Evolutionary conservation across 2,888 invertebrate genomes (phyloP), one percentile per base, ranked within the genome.

Genomic region (Caenorhabditis doughertyi): DNA sequence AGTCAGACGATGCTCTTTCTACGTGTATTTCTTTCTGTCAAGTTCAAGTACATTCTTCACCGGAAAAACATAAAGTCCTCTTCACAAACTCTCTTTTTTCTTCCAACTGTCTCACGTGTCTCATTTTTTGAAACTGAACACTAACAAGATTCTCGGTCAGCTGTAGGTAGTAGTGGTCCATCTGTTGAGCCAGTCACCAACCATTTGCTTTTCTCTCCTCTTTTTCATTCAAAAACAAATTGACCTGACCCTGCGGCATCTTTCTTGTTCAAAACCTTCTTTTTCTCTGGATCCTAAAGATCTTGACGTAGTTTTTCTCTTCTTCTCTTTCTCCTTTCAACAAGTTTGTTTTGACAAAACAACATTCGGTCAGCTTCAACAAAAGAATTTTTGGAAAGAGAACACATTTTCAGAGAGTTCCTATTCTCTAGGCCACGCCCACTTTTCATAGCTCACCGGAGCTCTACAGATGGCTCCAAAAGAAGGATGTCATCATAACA

Each of bases 281-380:
- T 18, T 42, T 18, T 35, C 18, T 49, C 53, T 53, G n/a, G 16
- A 47, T 60, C 47, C 13, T n/a, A n/a, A 39, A 18, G 21, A 44
- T 44, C 62, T 47, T 62, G 44, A 47, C 53, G 44, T 62, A 60
- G 44, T 60, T 39, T 47, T 53, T 44, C 16, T 55, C 29, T 39
- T 16, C 7, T 23, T 55, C 16, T 55, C 42, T 29, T 29, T 9
- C 11, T 64, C 42, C 27, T 62, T 64, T 64, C 64, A 64, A 72
- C 71, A 72, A 72, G 60, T 72, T 73, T 73, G 73, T 73, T 73
- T 73, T 73, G 73, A 64, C 73, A 73, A 79, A 79, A 79, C 70
- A 79, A 64, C 70, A 64, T 56, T 71, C 71, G 35, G 47, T 51
- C 56, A 42, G 27, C 74, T 62, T 73, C 60, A 60, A 21, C 44